Evolutionary conservation across 2,888 invertebrate species (phyloP).

Genomic region (Pammene aurita): DNA sequence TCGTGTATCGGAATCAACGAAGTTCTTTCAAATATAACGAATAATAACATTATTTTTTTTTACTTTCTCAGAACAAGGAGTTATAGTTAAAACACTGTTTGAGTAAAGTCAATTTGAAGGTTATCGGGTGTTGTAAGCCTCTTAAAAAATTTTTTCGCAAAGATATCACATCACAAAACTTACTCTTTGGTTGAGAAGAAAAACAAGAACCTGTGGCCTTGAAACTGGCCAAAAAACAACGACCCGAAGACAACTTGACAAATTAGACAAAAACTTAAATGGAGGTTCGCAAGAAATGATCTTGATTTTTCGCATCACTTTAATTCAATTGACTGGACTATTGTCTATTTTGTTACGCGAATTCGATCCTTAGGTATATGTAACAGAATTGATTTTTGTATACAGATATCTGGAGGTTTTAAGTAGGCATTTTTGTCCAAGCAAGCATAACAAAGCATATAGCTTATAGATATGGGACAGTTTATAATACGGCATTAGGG

Average conservation of each 20-base stretch:
- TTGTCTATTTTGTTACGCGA: neutral
- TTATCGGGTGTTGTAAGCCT: no score
- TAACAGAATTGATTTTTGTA: neutral
- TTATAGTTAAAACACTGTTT: no score
- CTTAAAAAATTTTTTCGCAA: no score
- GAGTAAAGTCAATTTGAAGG: no score
- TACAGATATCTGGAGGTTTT: neutral
- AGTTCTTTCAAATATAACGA: no score
- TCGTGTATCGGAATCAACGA: no score
- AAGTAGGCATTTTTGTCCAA: no score
- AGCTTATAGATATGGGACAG: no score
- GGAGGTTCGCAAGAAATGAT: slow-evolving; percentile 22
- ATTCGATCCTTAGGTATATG: neutral
- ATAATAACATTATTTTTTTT: no score
- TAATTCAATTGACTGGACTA: slow-evolving; percentile 7
- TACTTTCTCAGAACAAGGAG: no score
- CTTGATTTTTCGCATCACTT: slow-evolving; percentile 27
- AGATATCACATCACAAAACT: neutral
- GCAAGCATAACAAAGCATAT: no score
- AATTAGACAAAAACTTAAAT: slow-evolving; percentile 25
- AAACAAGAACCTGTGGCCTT: slow-evolving; percentile 16
- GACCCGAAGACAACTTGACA: slow-evolving; percentile 27
- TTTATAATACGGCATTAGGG: no score
- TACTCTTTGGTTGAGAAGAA: neutral
- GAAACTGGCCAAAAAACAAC: slow-evolving; percentile 5